Evolutionary conservation across 1,140 invertebrate genomes (phyloP), one percentile per base, ranked within the genome.

Genomic region (Conopomorpha cramerella): DNA sequence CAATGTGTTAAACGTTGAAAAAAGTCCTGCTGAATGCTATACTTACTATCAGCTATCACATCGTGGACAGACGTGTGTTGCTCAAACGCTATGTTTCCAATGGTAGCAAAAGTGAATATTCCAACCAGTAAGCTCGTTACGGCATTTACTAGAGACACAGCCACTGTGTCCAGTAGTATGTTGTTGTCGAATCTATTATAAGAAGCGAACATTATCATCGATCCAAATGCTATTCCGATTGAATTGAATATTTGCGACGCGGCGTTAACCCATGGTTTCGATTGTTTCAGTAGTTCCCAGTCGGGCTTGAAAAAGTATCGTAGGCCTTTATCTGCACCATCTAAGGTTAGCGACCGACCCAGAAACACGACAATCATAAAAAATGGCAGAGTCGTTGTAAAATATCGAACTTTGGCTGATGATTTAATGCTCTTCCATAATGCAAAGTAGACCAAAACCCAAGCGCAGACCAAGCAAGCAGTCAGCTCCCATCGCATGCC

Each of bases 141-240:
- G 14, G 88, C 88, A 62, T 94, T 94, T 11, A 93, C 86, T 25
- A 89, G 55, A 16, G 89, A 88, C 16, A 95, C 89, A 0, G 91
- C 85, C 12, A 94, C 51, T 0, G 91, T 92, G 53, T 95, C 92
- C 35, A 91, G 84, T 13, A 95, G 77, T 40, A 95, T 89, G 49
- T 92, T 92, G 58, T 96, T 96, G 55, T 91, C 87, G 61, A 94
- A 93, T 61, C 89, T 88, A 71, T 96, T 96, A 77, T 96, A 96
- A 55, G 92, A 95, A n/a, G 92, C 90, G 63, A 95, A 95, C 52
- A 92, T 93, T 55, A 96, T 94, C 81, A 96, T 91, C 2, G 92
- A 93, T 12, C 94, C 94, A 52, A 94, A 93, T 0, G 91, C 91
- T 18, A 95, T 91, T 35, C 92, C 91, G 39, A 96, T 86, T 0